Conservation (phyloP, 2,888 invertebrate genomes). For the Diarsia mendica region DNA sequence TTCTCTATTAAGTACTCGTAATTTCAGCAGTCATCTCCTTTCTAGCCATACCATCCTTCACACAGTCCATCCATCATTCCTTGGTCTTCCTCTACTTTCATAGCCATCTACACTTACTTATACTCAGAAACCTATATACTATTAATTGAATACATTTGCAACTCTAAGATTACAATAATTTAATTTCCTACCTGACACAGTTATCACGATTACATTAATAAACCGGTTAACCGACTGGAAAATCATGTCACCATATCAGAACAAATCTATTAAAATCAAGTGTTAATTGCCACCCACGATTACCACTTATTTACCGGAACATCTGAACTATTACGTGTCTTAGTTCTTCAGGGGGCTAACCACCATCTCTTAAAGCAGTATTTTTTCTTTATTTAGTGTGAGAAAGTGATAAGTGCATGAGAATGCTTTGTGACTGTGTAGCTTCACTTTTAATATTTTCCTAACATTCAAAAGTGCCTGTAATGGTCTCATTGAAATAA, state of each 20-base stretch:
- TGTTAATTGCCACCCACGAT: constrained; percentile 38
- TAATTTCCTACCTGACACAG: constrained; percentile 1
- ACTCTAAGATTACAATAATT: neutral
- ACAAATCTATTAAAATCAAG: constrained; percentile 23
- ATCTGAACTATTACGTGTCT: constrained; percentile 43
- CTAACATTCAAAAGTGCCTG: no score
- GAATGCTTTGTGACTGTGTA: neutral
- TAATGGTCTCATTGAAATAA: no score
- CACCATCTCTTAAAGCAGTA: neutral
- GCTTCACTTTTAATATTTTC: no score
- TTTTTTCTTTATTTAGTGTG: neutral
- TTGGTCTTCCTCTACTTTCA: no score
- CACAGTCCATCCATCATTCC: no score
- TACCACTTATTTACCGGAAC: constrained; percentile 9
- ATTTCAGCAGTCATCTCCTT: no score
- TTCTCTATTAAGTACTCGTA: no score
- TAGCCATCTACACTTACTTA: no score
- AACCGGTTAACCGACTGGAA: constrained; percentile 16
- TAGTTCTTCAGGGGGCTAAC: constrained; percentile 1
- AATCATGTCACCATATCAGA: constrained; percentile 44
- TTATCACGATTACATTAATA: neutral
- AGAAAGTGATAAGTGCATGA: neutral
- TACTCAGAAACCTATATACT: neutral
- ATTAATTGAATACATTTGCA: neutral
- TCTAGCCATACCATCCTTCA: no score